A percentile compares a stretch with the other conserved stretches of the same genome.
These are phyloP conservation scores for Bombus pyrosoma DNA, from an alignment of 1,140 invertebrate genomes.

Conservation along the genomic window DNA sequence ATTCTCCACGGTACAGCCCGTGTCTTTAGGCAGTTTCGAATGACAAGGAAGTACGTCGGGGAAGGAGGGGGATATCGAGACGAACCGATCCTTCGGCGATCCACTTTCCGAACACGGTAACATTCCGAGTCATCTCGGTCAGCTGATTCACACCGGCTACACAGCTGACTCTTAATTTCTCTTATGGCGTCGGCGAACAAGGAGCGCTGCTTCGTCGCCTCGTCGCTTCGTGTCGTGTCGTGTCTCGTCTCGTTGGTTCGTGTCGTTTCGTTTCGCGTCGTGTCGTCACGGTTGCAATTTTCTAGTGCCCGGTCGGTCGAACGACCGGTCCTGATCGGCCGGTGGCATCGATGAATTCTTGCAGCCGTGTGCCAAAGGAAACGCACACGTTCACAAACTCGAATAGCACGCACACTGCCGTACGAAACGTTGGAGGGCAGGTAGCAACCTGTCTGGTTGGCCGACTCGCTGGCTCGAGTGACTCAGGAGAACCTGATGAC, in stretches of 20 bases:
- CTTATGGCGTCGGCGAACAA: background rate
- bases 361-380: background rate
- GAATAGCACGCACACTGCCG: background rate
- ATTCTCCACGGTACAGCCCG: background rate
- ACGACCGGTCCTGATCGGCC: slow-evolving; percentile 13
- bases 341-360: slow-evolving; percentile 22
- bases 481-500: slow-evolving; percentile 72
- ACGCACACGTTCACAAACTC: slow-evolving; percentile 4
- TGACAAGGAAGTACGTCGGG: background rate
- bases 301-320: slow-evolving; percentile 37
- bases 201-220: background rate
- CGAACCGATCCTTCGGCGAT: background rate
- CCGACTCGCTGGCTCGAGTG: slow-evolving; percentile 65
- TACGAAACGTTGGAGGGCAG: slow-evolving; percentile 62
- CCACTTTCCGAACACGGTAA: slow-evolving; percentile 23
- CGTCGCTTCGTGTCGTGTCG: background rate
- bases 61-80: background rate
- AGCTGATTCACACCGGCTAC: slow-evolving; percentile 61
- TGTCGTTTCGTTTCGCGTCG: background rate
- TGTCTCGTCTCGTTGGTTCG: background rate
- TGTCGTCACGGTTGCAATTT: slow-evolving; percentile 41
- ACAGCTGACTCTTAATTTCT: slow-evolving; percentile 63
- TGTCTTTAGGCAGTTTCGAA: too few relatives aligned
- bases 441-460: slow-evolving; percentile 76
- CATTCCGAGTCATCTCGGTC: slow-evolving; percentile 52